Base-by-base conservation (phyloP, 2,888 invertebrate species). In the Cantharis flavilabris region DNA sequence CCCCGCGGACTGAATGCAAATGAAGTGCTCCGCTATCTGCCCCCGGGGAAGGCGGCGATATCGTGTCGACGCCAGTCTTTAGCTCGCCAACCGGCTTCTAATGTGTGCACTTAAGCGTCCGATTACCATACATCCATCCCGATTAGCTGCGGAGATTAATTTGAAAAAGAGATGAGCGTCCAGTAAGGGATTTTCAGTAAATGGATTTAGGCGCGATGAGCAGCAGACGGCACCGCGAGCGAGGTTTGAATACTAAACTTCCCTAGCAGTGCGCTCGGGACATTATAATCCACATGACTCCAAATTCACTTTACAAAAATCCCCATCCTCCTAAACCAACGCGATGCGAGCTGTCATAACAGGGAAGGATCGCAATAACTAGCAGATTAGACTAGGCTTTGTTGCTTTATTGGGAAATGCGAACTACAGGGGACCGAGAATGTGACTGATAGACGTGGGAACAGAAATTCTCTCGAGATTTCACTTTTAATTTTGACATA, bases 1-100 rank as follows among this genome's bases (percentile, higher is more conserved):
- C 86, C 87, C 86, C 84, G 84, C 85, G 87, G 87, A 85, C 86
- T 83, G 88, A 84, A 89, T 89, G 88, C 88, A 88, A 89, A 89
- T 89, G 87, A 88, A 86, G 83, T 85, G 84, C 83, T 75, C 72
- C 79, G 80, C 78, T 73, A 79, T 80, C 79, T 80, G 76, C 76
- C 78, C 77, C 75, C 77, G 71, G 71, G 76, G 79, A 78, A 72
- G 77, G 79, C 76, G 80, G 77, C 76, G 77, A 76, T 76, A 72
- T 73, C 76, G 79, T 76, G 80, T 79, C 77, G 80, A 78, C 79
- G 78, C 75, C 75, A 72, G 72, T 69, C 76, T 79, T 78, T 73
- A 79, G 77, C 76, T 78, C 69, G 76, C 72, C 77, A 72, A 76
- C 77, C 75, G 75, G 71, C 75, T 70, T 73, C 76, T 76, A 79